A percentile compares a stretch with the other conserved stretches of the same genome.
phyloP scores from a whole-genome alignment of 2,888 invertebrate species.

The Coelogynopora nodosa region DNA sequence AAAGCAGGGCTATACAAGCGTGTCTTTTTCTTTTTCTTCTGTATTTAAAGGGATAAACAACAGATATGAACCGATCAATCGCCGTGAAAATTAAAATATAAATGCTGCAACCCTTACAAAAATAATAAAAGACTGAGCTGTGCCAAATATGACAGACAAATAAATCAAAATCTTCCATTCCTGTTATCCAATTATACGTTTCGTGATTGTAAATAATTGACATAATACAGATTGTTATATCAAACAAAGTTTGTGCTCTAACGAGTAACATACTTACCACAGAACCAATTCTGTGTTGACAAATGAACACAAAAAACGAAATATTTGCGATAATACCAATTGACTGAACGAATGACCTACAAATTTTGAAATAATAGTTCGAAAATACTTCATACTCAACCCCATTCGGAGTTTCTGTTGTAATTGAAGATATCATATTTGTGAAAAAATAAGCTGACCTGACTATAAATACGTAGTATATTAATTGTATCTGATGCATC shows the following conservation, averaged over 20 bases:
- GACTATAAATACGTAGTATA: too few species aligned
- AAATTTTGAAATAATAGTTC: neutral
- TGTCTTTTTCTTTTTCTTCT: neutral
- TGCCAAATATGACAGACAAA: neutral
- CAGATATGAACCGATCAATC: neutral
- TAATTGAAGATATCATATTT: too few species aligned
- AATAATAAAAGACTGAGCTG: neutral
- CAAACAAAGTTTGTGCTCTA: neutral
- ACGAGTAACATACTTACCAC: neutral
- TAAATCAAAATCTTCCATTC: neutral
- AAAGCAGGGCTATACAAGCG: neutral
- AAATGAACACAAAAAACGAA: neutral
- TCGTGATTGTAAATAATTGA: neutral
- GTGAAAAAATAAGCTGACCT: too few species aligned
- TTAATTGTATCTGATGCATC: too few species aligned
- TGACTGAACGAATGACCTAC: neutral
- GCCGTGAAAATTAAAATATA: neutral
- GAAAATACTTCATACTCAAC: neutral
- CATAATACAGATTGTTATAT: neutral
- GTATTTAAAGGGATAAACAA: neutral
- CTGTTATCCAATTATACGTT: neutral
- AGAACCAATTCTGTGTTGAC: neutral
- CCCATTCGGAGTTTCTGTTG: too few species aligned
- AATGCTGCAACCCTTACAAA: neutral
- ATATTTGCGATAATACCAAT: neutral